Percentiles rank a stretch among this genome's conserved stretches.
Evolutionary conservation across 1,140 invertebrate genomes (phyloP).

Genomic region (Euborellia annulipes): DNA sequence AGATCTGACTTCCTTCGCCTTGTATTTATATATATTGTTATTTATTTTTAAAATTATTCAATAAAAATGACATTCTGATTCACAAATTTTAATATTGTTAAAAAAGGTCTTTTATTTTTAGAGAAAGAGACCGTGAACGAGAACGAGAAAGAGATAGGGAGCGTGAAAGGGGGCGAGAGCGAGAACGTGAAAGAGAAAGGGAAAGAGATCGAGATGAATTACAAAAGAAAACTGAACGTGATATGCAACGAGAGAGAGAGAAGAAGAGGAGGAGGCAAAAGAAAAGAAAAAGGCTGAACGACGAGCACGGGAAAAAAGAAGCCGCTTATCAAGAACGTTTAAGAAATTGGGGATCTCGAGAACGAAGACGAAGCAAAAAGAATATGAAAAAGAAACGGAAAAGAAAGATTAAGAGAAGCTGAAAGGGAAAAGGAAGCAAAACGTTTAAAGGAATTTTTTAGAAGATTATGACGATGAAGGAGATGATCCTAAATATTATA

Average conservation of each 20-base stretch:
- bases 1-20: too few relatives aligned
- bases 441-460: constrained; percentile 88
- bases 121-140: constrained; percentile 29
- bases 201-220: constrained; percentile 28
- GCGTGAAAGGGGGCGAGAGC: too few relatives aligned
- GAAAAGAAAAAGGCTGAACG: constrained; percentile 82
- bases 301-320: constrained; percentile 82
- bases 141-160: constrained; percentile 13
- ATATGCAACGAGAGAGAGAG: constrained; percentile 57
- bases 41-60: too few relatives aligned
- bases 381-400: constrained; percentile 80
- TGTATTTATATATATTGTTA: too few relatives aligned
- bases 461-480: constrained; percentile 98
- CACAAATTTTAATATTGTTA: too few relatives aligned
- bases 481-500: constrained; percentile 94
- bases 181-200: constrained; percentile 8
- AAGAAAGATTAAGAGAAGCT: constrained; percentile 68
- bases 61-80: too few relatives aligned
- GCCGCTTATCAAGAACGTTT: constrained; percentile 74
- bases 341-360: constrained; percentile 82
- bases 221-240: constrained; percentile 36
- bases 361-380: constrained; percentile 82
- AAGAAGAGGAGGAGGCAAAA: constrained; percentile 79
- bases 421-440: constrained; percentile 76
- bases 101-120: too few relatives aligned